Base-by-base conservation (phyloP, 1,140 invertebrate genomes). In the Tribolium castaneum region DNA sequence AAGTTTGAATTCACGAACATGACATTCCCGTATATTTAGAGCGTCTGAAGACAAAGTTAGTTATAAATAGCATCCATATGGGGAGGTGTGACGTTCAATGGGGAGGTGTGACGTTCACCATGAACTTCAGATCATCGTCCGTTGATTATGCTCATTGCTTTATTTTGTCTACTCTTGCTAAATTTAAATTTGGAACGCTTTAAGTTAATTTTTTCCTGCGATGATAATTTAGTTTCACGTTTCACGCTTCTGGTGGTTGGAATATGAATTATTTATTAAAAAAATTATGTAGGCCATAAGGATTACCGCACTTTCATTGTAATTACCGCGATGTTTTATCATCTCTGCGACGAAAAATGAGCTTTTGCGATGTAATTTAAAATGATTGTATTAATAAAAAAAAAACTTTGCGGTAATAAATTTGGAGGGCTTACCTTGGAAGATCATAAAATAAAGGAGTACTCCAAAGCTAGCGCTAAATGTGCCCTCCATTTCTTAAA, bases 401-500 rank as follows among this genome's bases (percentile, higher is more conserved):
- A 59, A 30, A 59, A 59, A 59, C 14, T 59, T 59, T 59, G 54
- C 54, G 54, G 54, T 59, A 22, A 59, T 59, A 59, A 59, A 59
- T 59, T 22, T 25, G 52, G 35, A 39, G 16, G 19, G 14, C 50
- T 54, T 35, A 73, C 71, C 71, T 73, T 52, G 71, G 22, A 73
- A 52, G 45, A 73, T 51, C 49, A 73, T 25, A 52, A 73, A 73
- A 73, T 73, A 52, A 73, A 54, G 19, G 19, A 73, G 52, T 54
- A 73, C 49, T 73, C 71, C 70, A 51, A 72, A 72, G 70, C 70
- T 66, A 34, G 59, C 50, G 49, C 22, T 73, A 54, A 52, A 73
- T 51, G n/a, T 51, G 52, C 52, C 30, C 13, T 73, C 71, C 71
- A 73, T 73, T 73, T 35, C 22, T 52, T 50, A 49, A 73, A 73